Base-by-base conservation (phyloP, 2,113 vertebrate genomes). In the Heterocephalus glaber region DNA sequence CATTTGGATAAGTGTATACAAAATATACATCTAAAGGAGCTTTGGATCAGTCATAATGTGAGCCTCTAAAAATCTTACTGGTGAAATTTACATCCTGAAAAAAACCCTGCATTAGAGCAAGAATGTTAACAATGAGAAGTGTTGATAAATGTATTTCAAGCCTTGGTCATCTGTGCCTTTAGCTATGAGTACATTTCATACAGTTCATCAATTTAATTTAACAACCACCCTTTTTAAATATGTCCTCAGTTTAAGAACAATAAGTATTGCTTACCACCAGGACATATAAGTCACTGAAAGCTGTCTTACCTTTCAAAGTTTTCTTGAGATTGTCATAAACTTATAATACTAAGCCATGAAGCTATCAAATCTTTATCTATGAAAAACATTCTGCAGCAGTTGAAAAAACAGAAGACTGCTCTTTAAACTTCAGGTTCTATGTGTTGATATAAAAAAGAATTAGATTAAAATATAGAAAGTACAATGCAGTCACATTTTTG, bases 301-400 rank as follows among this genome's bases (percentile, higher is more conserved):
- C 68, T 74, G 17, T 79, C 92, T 89, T 82, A 63, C 35, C 38
- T 89, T 68, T 79, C n/a, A 41, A 22, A 5, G 49, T 79, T 97
- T 89, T 49, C 38, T 91, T 30, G 0, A 13, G 12, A 90, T 94
- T 90, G 92, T 52, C 16, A 4, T 77, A 80, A 66, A 17, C 85
- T 44, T 95, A 7, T 93, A 56, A 77, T 41, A 72, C 11, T 76
- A 84, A 26, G 16, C 17, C 35, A 68, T 24, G 38, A 94, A 76
- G 16, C 54, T 41, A 90, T 92, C 38, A 89, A 90, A 88, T 1
- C 1, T 52, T 66, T 17, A 76, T 52, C 30, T 56, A 26, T 68
- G 68, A 86, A 95, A 96, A 77, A 90, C 13, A 47, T 95, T 90
- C 77, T 93, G 38, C 91, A 94, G 9, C 56, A 66, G 41, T 41